Base-by-base conservation (phyloP, 1,140 invertebrate species). In the Mylabris phalerata region DNA sequence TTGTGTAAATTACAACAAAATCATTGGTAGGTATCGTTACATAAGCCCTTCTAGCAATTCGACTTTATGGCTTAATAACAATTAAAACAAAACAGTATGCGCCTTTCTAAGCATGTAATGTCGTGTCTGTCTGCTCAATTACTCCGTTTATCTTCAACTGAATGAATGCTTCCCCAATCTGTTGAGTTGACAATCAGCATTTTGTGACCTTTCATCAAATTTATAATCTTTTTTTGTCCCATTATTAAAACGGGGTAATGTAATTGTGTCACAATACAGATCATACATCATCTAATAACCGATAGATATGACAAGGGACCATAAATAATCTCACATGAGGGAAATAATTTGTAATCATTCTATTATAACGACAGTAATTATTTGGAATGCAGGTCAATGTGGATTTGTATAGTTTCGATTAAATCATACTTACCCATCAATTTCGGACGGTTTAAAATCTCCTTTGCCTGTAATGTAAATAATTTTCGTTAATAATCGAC, bases 391-490 rank as follows among this genome's bases (percentile, higher is more conserved):
- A 44, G 32, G 32, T 62, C 55, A 59, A 32, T n/a, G 4, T 9
- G 11, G 9, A 42, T 42, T 9, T 42, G 41, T n/a, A 42, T 2
- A 42, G 4, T 42, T 42, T 42, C 9, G 13, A 51, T 32, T 50
- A 50, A 32, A 50, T 27, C 7, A 13, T 38, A 69, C 73, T 75
- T 71, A 81, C 79, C 78, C 78, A 70, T 80, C 79, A 56, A 80
- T 69, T 59, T 80, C 79, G n/a, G 77, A 73, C 43, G 79, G 78
- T 67, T 77, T 78, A 65, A 79, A 81, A 64, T 80, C 79, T 50
- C 77, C 77, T 66, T 77, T 74, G 61, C 77, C 79, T 81, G 68
- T 59, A 32, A 32, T 32, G 19, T 19, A 32, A 32, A 32, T 32
- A 32, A 7, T 3, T 32, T 19, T 1, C 19, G 19, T 19, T 19